These are phyloP conservation scores for Leptinotarsa lineolata DNA, from an alignment of 1,140 invertebrate genomes.

Conservation along the genomic window DNA sequence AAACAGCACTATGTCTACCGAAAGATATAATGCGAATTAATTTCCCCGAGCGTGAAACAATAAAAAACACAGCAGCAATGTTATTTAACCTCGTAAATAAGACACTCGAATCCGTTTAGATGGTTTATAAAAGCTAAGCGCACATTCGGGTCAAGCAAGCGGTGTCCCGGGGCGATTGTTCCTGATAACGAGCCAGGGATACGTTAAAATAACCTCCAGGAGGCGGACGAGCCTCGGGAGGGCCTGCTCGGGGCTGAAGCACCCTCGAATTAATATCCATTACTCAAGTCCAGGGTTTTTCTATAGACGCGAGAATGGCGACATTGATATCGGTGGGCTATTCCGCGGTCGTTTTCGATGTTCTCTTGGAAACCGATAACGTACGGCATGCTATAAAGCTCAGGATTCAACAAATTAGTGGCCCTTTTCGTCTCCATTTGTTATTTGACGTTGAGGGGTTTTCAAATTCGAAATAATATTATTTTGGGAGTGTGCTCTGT, in stretches of 20 bases:
- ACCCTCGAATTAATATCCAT: slow-evolving; percentile 46
- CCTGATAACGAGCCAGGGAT: slow-evolving; percentile 47
- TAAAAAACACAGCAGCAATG: slow-evolving; percentile 3
- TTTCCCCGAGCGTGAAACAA: slow-evolving; percentile 13
- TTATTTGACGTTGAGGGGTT: too few species aligned
- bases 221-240: slow-evolving; percentile 40
- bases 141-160: slow-evolving; percentile 48
- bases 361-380: slow-evolving; percentile 9
- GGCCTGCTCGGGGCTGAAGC: slow-evolving; percentile 26
- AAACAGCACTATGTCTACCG: background rate
- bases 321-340: slow-evolving; percentile 13
- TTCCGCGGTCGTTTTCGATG: slow-evolving; percentile 14
- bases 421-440: background rate
- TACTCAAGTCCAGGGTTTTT: slow-evolving; percentile 39
- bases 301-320: slow-evolving; percentile 24
- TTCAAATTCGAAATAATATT: too few species aligned
- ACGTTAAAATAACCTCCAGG: slow-evolving; percentile 46
- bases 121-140: slow-evolving; percentile 34
- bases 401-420: slow-evolving; percentile 13
- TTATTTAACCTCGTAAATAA: slow-evolving; percentile 22
- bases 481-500: too few species aligned
- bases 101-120: slow-evolving; percentile 39
- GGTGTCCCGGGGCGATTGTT: slow-evolving; percentile 48
- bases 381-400: background rate
- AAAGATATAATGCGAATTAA: background rate